A percentile compares a stretch with the other conserved stretches of the same genome.
Conservation (phyloP, 2,113 vertebrate genomes). For the Uria lomvia region DNA sequence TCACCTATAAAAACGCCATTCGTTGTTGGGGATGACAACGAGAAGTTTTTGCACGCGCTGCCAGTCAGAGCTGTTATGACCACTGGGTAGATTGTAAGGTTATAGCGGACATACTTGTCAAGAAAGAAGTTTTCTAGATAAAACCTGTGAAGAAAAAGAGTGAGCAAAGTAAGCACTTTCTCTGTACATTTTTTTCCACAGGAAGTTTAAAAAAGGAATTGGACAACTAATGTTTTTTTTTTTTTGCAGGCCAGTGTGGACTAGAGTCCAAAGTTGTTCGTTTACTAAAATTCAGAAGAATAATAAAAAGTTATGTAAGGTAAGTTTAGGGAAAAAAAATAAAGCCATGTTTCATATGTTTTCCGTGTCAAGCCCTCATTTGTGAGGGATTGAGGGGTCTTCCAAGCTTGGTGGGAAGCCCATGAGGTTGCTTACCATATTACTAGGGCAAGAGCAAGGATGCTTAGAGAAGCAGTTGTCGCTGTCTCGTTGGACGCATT, state of each 20-base stretch:
- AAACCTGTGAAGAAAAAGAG: conserved; percentile 68
- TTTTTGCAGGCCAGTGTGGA: background rate
- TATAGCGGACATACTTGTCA: conserved; percentile 79
- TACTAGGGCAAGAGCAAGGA: conserved; percentile 72
- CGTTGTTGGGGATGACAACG: conserved; percentile 15
- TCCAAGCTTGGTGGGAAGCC: background rate
- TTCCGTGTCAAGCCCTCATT: background rate
- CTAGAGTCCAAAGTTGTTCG: background rate
- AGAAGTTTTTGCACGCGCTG: conserved; percentile 56
- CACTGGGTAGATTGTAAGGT: conserved; percentile 77
- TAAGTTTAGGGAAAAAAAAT: background rate
- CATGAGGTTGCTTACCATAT: conserved; percentile 68
- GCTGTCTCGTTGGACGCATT: conserved; percentile 58
- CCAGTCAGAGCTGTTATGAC: conserved; percentile 75
- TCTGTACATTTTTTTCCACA: background rate
- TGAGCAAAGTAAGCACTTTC: background rate
- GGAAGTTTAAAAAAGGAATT: background rate
- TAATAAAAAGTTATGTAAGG: background rate
- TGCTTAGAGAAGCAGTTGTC: conserved; percentile 73
- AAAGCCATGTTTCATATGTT: background rate
- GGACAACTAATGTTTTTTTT: background rate
- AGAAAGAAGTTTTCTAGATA: conserved; percentile 79
- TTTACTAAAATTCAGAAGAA: background rate
- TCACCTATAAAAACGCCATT: conserved; percentile 77
- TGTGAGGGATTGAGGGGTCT: background rate